Evolutionary conservation across 2,797 vertebrate genomes (phyloP), one percentile per base, ranked within the genome.

Genomic region (Ceryle rudis): DNA sequence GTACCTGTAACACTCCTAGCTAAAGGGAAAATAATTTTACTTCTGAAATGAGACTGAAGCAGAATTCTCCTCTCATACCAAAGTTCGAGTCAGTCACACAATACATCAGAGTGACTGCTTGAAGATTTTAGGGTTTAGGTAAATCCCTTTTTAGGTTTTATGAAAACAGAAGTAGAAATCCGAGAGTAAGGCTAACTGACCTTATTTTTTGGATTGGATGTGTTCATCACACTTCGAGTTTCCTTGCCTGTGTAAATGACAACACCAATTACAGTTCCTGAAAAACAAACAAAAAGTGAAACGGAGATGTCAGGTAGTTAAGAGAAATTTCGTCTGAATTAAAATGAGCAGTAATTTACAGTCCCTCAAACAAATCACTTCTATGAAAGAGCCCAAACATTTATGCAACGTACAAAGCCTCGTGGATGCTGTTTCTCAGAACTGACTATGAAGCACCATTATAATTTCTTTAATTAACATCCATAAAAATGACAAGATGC

Each of bases 181-280:
- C 22, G 21, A 86, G 7, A 77, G 20, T 11, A 81, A 71, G 54
- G 42, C 52, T 81, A 90, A 77, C 96, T 97, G 97, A 99, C 99
- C 99, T 99, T 99, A 97, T 99, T 99, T 97, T 99, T 99, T 90
- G 99, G 99, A 95, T 98, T 98, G 84, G 99, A 99, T 1, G 99
- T 99, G 98, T 99, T 99, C 98, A 99, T 98, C 57, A 99, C 99
- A 62, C 99, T 99, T 88, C 99, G 98, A 93, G 99, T 99, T 98
- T 99, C 99, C 96, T 99, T 99, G 94, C 99, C 99, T 8, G 99
- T 99, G 97, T 99, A 99, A 98, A 99, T 99, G 97, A 99, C 99
- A 97, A 99, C 99, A 95, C 99, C 99, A 95, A 99, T 99, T 97
- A 99, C 99, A 39, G 99, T 99, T 97, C 99, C 99, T 99, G 98